phyloP scores from a whole-genome alignment of 2,797 vertebrate genomes.

The Pterois miles region DNA sequence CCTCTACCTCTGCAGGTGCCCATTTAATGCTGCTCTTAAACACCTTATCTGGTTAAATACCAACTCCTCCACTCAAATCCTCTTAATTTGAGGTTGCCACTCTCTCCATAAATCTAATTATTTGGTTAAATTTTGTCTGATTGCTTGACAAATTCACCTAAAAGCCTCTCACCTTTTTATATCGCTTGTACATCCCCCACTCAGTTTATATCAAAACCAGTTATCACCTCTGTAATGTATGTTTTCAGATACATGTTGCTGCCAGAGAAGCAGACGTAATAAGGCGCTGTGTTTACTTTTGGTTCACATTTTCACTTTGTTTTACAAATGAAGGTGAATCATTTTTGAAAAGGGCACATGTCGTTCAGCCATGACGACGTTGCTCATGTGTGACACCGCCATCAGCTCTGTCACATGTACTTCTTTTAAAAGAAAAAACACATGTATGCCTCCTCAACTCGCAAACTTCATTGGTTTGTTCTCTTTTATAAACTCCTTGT shows the following conservation, averaged over 20 bases:
- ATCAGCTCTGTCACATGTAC: neutral
- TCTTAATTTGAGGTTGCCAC: conserved; percentile 36
- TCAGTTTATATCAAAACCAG: neutral
- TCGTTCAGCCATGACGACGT: neutral
- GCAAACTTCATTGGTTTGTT: neutral
- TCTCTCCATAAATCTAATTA: conserved; percentile 38
- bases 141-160: conserved; percentile 23
- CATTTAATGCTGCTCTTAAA: conserved; percentile 33
- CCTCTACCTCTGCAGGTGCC: conserved; percentile 26
- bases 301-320: neutral
- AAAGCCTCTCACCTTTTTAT: conserved; percentile 5
- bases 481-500: conserved; percentile 9
- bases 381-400: neutral
- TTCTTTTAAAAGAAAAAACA: neutral
- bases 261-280: neutral
- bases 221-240: neutral
- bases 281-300: neutral
- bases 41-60: conserved; percentile 43
- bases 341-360: neutral
- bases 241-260: neutral
- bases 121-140: conserved; percentile 39
- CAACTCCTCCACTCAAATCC: conserved; percentile 22
- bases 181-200: neutral
- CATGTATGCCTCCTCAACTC: neutral
- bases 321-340: neutral